Percentiles rank a stretch among this genome's conserved stretches.
phyloP scores from a whole-genome alignment of 2,113 vertebrate species.

The Peromyscus polionotus region DNA sequence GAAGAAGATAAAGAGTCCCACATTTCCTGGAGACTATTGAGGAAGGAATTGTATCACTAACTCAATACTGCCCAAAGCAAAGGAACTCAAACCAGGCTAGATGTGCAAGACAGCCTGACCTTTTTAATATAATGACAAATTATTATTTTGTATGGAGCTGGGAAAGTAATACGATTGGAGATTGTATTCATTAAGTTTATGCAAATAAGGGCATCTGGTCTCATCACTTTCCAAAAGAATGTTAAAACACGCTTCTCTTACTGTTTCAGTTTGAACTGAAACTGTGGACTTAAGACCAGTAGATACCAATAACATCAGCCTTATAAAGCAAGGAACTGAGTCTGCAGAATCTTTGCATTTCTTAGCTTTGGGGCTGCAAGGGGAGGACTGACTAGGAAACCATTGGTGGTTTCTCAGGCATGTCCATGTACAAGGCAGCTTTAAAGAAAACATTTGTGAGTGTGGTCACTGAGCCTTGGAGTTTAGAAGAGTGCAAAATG shows the following conservation, averaged over 20 bases:
- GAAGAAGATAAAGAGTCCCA: slow-evolving; percentile 21
- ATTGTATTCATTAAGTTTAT: slow-evolving; percentile 46
- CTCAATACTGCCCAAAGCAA: slow-evolving; percentile 27
- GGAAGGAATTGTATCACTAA: slow-evolving; percentile 34
- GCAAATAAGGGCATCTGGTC: slow-evolving; percentile 21
- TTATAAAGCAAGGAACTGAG: background rate
- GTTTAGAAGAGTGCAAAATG: background rate
- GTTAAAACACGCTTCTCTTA: slow-evolving; percentile 54
- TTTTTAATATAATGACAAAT: background rate
- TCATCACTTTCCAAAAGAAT: slow-evolving; percentile 23
- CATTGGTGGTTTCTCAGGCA: background rate
- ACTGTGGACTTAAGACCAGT: background rate
- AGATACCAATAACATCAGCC: background rate
- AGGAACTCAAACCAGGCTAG: slow-evolving; percentile 20
- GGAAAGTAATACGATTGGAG: background rate
- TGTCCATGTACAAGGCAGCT: background rate
- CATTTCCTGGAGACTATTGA: slow-evolving; percentile 19
- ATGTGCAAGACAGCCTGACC: slow-evolving; percentile 45
- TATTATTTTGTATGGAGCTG: slow-evolving; percentile 25
- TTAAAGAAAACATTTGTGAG: slow-evolving; percentile 43
- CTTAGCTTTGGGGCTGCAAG: background rate
- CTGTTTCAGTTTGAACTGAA: background rate
- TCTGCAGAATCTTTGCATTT: background rate
- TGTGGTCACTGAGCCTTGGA: background rate
- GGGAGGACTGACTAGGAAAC: background rate